Evolutionary conservation across 2,888 invertebrate genomes (phyloP).

Genomic region (Rhorus exstirpatorius): DNA sequence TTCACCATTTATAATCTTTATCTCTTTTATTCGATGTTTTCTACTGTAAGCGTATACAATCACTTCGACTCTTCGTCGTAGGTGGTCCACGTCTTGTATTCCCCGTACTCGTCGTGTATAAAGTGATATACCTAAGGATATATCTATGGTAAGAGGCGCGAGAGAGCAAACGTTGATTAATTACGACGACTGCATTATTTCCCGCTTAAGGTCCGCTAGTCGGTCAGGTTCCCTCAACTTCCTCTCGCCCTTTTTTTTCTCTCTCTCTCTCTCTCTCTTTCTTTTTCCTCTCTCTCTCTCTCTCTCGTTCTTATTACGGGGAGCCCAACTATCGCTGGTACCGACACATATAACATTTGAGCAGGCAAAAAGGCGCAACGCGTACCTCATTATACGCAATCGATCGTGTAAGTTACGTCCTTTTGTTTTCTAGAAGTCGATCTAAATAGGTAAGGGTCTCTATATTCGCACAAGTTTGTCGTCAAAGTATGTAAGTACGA

Average conservation of each 20-base stretch:
- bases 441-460: constrained; percentile 23
- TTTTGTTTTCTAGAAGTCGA: background rate
- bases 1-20: constrained; percentile 27
- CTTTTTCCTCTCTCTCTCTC: constrained; percentile 33
- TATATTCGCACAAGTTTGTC: constrained; percentile 35
- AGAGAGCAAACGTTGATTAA: constrained; percentile 81
- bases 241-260: constrained; percentile 43
- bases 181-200: constrained; percentile 85
- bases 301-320: constrained; percentile 33
- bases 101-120: constrained; percentile 48
- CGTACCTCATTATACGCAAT: background rate
- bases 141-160: constrained; percentile 36
- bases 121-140: constrained; percentile 12
- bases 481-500: constrained; percentile 47
- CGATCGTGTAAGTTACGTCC: constrained; percentile 11
- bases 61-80: constrained; percentile 60
- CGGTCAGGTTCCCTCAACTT: constrained; percentile 55
- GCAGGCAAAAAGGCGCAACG: background rate
- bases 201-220: constrained; percentile 77
- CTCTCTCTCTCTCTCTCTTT: constrained; percentile 23
- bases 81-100: constrained; percentile 68
- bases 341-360: background rate
- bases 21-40: constrained; percentile 23
- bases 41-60: constrained; percentile 32
- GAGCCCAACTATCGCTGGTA: constrained; percentile 19